Base-by-base conservation (phyloP, 2,113 vertebrate species). In the Zosterops pallidus region DNA sequence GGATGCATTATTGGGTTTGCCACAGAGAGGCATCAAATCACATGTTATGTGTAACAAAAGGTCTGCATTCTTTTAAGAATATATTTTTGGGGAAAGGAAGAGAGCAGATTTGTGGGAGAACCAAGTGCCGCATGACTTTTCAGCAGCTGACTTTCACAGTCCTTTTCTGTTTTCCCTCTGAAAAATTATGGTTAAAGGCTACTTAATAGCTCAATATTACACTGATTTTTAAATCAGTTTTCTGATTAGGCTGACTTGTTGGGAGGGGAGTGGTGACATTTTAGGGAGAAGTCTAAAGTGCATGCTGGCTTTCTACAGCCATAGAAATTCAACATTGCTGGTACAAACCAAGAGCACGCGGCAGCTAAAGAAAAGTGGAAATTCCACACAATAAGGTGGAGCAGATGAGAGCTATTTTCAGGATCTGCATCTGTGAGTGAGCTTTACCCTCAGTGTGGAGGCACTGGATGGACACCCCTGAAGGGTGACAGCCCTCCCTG, bases 141-240 rank as follows among this genome's bases (percentile, higher is more conserved):
- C 49, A 56, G 35, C 44, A 79, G 9, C 35, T 71, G 76, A 65
- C 22, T 88, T 90, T 24, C 3, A 5, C 14, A 4, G 14, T 80
- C 46, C 72, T 53, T 50, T 72, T 77, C 44, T 69, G 3, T 39
- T 86, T 92, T 80, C 15, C 41, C 18, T 41, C 59, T 83, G 65
- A 85, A 87, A 75, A 91, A 74, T 29, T 67, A 57, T 14, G 10
- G 44, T 49, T 91, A 62, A 88, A 88, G 50, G 55, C 55, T 74
- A 53, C 67, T 87, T 89, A 74, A 44, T 62, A 74, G 42, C 46
- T 77, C 46, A 74, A 26, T 52, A 25, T 10, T 37, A 37, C 19
- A 70, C n/a, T 67, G 71, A 46, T 65, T 83, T 92, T 88, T 39
- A 68, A 47, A 77, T 80, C 42, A 9, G 12, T 76, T 79, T 93